Percentiles rank a stretch among this genome's conserved stretches.
These are phyloP conservation scores for Plectrocnemia conspersa DNA, from an alignment of 1,140 invertebrate genomes.

Conservation along the genomic window DNA sequence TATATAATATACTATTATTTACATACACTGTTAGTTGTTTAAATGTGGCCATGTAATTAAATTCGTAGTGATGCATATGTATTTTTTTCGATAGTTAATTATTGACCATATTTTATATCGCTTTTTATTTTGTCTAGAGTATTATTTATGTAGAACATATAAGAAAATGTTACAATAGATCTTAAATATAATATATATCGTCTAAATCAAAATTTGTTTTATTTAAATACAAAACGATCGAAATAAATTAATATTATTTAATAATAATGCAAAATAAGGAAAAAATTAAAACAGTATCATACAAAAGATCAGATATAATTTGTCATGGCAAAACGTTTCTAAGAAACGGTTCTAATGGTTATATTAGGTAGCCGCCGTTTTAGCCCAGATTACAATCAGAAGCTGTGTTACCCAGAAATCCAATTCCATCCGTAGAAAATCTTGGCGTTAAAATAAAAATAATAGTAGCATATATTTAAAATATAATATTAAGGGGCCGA, in stretches of 20 bases:
- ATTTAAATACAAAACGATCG: no score
- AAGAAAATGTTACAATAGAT: conserved; percentile 33
- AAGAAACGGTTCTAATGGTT: conserved; percentile 16
- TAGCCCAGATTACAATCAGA: conserved; percentile 7
- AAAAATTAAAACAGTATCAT: background rate
- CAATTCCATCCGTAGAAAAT: background rate
- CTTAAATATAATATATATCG: conserved; percentile 29
- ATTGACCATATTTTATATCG: conserved; percentile 24
- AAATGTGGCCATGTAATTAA: conserved; percentile 11
- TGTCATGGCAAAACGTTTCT: no score
- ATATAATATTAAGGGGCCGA: no score
- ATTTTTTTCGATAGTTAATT: background rate
- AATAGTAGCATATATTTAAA: no score
- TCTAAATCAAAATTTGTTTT: conserved; percentile 20
- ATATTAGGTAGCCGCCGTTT: conserved; percentile 20
- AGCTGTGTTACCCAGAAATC: conserved; percentile 17
- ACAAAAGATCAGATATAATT: no score
- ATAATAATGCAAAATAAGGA: no score
- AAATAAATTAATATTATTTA: no score
- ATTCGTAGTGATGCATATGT: background rate
- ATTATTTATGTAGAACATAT: conserved; percentile 36
- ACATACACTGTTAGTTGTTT: conserved; percentile 4
- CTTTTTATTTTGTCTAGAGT: conserved; percentile 32
- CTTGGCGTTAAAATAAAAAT: no score
- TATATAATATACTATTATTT: conserved; percentile 17